Base-by-base conservation (phyloP, 2,888 invertebrate species). In the Aphodius sticticus region DNA sequence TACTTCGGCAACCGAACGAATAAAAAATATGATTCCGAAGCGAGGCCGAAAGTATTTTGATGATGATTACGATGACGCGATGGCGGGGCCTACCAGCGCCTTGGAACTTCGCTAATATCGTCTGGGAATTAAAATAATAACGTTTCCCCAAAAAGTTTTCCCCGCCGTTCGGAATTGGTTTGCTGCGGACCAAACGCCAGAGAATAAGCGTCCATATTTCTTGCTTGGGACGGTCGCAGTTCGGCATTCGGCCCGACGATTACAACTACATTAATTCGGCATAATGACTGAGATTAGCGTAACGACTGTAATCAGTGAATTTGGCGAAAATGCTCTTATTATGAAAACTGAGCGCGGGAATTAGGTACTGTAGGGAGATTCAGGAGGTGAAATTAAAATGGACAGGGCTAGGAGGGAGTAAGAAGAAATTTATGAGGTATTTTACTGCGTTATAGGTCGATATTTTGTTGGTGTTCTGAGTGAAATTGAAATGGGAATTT, bases 211-310 rank as follows among this genome's bases (percentile, higher is more conserved):
- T 53, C 53, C 12, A 53, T 53, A 53, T 53, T 53, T 53, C 53
- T 53, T 53, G 12, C 53, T 53, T 1, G 53, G 4, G 53, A 53
- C 53, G 53, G 1, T 53, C 36, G 74, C n/a, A 35, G 36, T 74
- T 37, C 74, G 35, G 36, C 36, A 15, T 74, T 35, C 35, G 36
- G 74, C 35, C 74, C 35, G 74, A 77, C 80, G 80, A 81, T 82
- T 83, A 83, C 80, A 82, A 83, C 80, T 81, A 82, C 83, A 83
- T 83, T 83, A 83, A 82, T 82, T 82, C 79, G 79, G 79, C 81
- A 82, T 83, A 83, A 83, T 82, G 82, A 81, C 72, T 75, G 75
- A 82, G 83, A 85, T 85, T 86, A 86, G 84, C 84, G 84, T 85
- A 85, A 86, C 83, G 85, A 84, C 83, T 79, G 84, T 83, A 85